These are phyloP conservation scores for Rhinoraja longicauda DNA, from an alignment of 2,797 vertebrate genomes.

Conservation along the genomic window DNA sequence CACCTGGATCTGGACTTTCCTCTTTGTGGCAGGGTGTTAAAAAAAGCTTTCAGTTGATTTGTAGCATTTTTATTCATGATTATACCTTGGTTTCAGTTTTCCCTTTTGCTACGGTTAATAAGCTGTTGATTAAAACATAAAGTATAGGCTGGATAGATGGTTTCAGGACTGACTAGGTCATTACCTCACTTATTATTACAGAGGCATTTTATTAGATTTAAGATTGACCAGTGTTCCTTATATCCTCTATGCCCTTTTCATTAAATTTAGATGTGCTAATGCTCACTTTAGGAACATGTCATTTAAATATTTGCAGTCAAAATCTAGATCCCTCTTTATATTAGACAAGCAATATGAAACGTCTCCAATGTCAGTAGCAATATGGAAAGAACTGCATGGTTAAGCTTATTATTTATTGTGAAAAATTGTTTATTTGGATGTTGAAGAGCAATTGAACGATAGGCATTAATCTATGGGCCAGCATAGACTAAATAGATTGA, in stretches of 20 bases:
- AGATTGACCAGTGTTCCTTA: not conserved
- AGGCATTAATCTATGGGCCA: no score
- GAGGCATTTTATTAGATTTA: not conserved
- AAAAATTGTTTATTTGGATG: no score
- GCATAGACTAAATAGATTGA: no score
- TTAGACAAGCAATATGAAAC: not conserved
- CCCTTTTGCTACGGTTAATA: not conserved
- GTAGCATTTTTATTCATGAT: not conserved
- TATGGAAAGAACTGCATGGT: no score
- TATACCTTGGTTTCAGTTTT: not conserved
- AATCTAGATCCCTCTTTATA: not conserved
- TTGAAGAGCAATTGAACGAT: no score
- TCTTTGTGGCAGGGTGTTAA: not conserved
- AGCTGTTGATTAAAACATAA: not conserved
- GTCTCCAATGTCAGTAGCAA: not conserved
- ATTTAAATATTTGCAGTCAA: not conserved
- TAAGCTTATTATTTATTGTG: no score
- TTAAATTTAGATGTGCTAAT: not conserved
- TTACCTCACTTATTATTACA: not conserved
- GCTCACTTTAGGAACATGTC: not conserved
- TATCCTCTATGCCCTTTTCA: not conserved
- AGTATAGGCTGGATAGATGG: not conserved
- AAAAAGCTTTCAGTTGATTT: not conserved
- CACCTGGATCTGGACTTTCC: not conserved
- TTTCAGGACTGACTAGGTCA: not conserved